These are phyloP conservation scores for Leuciscus waleckii DNA, from an alignment of 2,797 vertebrate species.

Conservation along the genomic window DNA sequence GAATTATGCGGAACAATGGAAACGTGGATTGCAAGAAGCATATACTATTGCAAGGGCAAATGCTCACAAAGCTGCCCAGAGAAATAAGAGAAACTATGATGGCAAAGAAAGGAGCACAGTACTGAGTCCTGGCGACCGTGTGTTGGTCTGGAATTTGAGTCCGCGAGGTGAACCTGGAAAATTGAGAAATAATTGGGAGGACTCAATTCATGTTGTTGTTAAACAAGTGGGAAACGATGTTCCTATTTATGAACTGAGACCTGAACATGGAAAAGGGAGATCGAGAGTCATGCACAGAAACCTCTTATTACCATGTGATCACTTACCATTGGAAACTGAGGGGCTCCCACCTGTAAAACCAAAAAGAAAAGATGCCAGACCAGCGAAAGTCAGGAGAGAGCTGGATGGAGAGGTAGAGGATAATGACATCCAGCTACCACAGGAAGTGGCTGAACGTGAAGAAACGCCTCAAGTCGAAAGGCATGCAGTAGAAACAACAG, in stretches of 20 bases:
- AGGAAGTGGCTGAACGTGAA: no score
- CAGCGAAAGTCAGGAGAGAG: not conserved
- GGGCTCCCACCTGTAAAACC: not conserved
- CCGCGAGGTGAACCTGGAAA: slow-evolving; percentile 39
- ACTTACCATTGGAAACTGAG: slow-evolving; percentile 8
- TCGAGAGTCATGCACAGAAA: slow-evolving; percentile 43
- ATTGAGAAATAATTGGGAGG: slow-evolving; percentile 51
- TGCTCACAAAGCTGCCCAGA: not conserved
- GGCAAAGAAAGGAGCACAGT: slow-evolving; percentile 17
- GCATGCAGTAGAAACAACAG: no score
- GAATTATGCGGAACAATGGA: slow-evolving; percentile 48
- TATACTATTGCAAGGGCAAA: slow-evolving; percentile 16
- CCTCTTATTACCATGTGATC: slow-evolving; percentile 49
- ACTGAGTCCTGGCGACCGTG: not conserved
- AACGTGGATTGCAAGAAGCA: slow-evolving; percentile 18
- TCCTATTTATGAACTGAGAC: slow-evolving; percentile 46
- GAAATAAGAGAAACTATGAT: slow-evolving; percentile 25
- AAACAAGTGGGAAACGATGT: slow-evolving; percentile 27
- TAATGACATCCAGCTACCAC: not conserved
- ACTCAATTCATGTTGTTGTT: slow-evolving; percentile 33
- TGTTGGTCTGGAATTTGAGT: slow-evolving; percentile 9
- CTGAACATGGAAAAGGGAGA: slow-evolving; percentile 44
- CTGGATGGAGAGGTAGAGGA: not conserved
- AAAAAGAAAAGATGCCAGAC: not conserved
- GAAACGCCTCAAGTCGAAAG: no score